Percentiles rank a stretch among this genome's conserved stretches.
These are phyloP conservation scores for Odontocolon sp. DNA, from an alignment of 2,888 invertebrate genomes.

Conservation along the genomic window DNA sequence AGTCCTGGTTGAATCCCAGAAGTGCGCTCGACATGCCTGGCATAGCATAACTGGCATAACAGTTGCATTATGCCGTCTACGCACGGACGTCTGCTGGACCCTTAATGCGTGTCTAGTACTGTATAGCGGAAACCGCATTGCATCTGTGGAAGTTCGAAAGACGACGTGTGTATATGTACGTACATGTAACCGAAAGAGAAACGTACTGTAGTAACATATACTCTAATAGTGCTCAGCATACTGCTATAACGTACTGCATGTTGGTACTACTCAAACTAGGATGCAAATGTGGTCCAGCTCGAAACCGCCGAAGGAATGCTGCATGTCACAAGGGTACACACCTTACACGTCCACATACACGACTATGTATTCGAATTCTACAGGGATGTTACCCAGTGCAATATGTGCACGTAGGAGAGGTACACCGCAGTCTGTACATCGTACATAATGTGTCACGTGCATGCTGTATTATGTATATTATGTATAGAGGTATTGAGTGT, in stretches of 20 bases:
- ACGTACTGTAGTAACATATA: slow-evolving; percentile 10
- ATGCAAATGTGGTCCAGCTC: slow-evolving; percentile 52
- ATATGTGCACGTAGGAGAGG: slow-evolving; percentile 6
- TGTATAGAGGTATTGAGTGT: too few species aligned
- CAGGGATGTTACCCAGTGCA: slow-evolving; percentile 35
- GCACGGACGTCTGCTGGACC: slow-evolving; percentile 44
- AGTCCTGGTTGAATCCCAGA: slow-evolving; percentile 55
- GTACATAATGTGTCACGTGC: slow-evolving; percentile 28
- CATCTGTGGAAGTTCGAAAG: too few species aligned
- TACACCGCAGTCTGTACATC: slow-evolving; percentile 37
- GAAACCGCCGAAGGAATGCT: slow-evolving; percentile 52
- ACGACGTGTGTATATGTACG: slow-evolving; percentile 10
- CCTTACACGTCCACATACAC: slow-evolving; percentile 35
- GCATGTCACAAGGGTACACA: slow-evolving; percentile 17
- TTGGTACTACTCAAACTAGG: slow-evolving; percentile 29
- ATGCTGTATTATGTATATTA: slow-evolving; percentile 16
- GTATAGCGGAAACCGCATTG: slow-evolving; percentile 17
- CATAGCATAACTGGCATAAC: slow-evolving; percentile 72
- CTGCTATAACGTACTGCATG: slow-evolving; percentile 43
- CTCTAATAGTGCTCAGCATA: slow-evolving; percentile 17
- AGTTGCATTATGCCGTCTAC: slow-evolving; percentile 64
- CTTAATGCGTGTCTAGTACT: slow-evolving; percentile 49
- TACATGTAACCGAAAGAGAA: slow-evolving; percentile 13
- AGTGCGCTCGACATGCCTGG: slow-evolving; percentile 70
- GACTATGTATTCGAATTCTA: slow-evolving; percentile 35